Conservation (phyloP, 2,797 vertebrate species). For the Atherinosoma microstoma region DNA sequence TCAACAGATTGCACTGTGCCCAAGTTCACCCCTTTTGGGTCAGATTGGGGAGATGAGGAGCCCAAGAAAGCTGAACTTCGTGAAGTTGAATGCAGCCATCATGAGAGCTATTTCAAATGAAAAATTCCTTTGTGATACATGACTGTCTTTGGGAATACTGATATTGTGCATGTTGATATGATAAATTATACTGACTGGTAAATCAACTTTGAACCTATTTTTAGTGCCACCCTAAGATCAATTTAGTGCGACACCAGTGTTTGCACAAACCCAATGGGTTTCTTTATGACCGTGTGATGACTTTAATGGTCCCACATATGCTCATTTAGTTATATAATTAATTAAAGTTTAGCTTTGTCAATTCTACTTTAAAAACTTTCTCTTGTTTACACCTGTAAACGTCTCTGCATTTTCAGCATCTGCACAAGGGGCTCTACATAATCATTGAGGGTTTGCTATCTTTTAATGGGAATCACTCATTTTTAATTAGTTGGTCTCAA, state of each 20-base stretch:
- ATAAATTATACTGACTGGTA: too few relatives aligned
- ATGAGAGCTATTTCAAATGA: too few relatives aligned
- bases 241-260: too few relatives aligned
- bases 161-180: too few relatives aligned
- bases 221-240: background rate
- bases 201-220: too few relatives aligned
- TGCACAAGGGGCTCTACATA: background rate
- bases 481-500: conserved; percentile 5
- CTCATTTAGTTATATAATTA: background rate
- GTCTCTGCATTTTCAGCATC: conserved; percentile 1
- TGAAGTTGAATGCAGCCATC: too few relatives aligned
- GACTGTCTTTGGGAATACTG: too few relatives aligned
- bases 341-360: background rate
- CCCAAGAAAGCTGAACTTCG: too few relatives aligned
- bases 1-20: too few relatives aligned
- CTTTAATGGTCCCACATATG: background rate
- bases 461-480: conserved; percentile 7
- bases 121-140: too few relatives aligned
- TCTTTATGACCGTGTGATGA: background rate
- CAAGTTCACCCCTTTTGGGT: too few relatives aligned
- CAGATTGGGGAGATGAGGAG: too few relatives aligned
- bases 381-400: background rate
- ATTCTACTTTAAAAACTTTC: background rate
- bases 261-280: background rate
- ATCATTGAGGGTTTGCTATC: background rate